Percentiles rank a stretch among this genome's conserved stretches.
phyloP scores from a whole-genome alignment of 2,113 vertebrate genomes.

The Silurus asotus region DNA sequence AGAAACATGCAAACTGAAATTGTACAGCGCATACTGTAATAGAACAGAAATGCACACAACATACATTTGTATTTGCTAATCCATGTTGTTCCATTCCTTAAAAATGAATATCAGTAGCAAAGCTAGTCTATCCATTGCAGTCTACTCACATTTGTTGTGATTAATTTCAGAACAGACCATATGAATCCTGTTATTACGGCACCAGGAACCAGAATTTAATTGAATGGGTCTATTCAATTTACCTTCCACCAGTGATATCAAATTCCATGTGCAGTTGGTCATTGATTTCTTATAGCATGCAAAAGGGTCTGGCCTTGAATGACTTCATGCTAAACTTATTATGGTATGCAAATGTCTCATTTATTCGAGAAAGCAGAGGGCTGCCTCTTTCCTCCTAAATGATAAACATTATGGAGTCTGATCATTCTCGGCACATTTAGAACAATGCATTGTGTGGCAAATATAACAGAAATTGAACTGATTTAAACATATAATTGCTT shows the following conservation, averaged over 20 bases:
- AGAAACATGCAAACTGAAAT: slow-evolving; percentile 5
- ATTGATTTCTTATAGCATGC: slow-evolving; percentile 33
- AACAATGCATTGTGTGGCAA: neutral
- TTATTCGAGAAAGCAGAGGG: slow-evolving; percentile 24
- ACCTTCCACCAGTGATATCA: slow-evolving; percentile 30
- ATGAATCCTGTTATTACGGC: slow-evolving; percentile 35
- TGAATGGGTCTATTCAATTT: slow-evolving; percentile 40
- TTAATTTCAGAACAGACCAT: slow-evolving; percentile 46
- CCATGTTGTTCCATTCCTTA: neutral
- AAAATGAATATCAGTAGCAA: slow-evolving; percentile 22
- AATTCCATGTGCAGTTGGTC: slow-evolving; percentile 41
- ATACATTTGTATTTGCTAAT: neutral
- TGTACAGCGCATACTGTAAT: neutral
- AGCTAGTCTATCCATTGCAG: neutral
- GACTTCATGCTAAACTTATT: slow-evolving; percentile 41
- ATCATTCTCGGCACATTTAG: slow-evolving; percentile 12
- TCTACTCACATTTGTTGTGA: slow-evolving; percentile 29
- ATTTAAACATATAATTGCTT: neutral
- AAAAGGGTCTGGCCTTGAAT: slow-evolving; percentile 33
- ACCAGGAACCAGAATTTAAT: slow-evolving; percentile 30
- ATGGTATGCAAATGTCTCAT: slow-evolving; percentile 48
- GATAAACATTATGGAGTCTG: slow-evolving; percentile 23
- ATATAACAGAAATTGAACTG: neutral
- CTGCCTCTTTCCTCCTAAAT: slow-evolving; percentile 35
- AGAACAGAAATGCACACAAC: neutral